Conservation (phyloP, 2,113 vertebrate genomes). For the Mesitornis unicolor region DNA sequence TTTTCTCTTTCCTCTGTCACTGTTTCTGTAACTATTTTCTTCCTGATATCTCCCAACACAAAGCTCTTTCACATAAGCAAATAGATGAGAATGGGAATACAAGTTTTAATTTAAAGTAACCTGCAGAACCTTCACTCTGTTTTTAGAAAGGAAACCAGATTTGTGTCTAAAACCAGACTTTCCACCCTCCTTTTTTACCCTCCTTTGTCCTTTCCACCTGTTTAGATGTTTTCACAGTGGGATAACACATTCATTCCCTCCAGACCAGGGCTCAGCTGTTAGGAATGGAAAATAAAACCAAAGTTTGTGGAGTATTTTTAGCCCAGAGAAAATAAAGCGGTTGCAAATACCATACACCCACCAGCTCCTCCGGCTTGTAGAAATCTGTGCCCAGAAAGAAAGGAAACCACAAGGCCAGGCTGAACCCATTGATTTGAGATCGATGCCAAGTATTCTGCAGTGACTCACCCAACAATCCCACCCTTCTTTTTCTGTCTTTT, state of each 20-base stretch:
- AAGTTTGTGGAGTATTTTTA: conserved; percentile 57
- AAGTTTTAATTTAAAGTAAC: neutral
- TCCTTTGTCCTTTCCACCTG: conserved; percentile 61
- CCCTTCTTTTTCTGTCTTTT: neutral
- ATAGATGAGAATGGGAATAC: neutral
- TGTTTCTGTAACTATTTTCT: neutral
- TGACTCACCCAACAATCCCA: neutral
- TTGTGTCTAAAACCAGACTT: conserved; percentile 16
- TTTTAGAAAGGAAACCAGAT: conserved; percentile 22
- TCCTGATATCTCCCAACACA: neutral
- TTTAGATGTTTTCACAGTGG: conserved; percentile 58
- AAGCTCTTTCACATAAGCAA: neutral
- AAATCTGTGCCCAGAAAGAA: neutral
- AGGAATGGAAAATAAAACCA: conserved; percentile 64
- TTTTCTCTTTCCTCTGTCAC: neutral
- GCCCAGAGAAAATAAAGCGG: conserved; percentile 38
- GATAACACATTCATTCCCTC: conserved; percentile 57
- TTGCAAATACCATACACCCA: neutral
- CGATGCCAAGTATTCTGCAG: neutral
- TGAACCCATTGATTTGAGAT: neutral
- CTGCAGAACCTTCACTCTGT: neutral
- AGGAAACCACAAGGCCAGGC: neutral
- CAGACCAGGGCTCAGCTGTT: conserved; percentile 63
- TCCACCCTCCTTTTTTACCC: conserved; percentile 7
- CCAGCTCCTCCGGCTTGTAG: neutral